Conservation (phyloP, 1,140 invertebrate species). For the Eupristina koningsbergeri region DNA sequence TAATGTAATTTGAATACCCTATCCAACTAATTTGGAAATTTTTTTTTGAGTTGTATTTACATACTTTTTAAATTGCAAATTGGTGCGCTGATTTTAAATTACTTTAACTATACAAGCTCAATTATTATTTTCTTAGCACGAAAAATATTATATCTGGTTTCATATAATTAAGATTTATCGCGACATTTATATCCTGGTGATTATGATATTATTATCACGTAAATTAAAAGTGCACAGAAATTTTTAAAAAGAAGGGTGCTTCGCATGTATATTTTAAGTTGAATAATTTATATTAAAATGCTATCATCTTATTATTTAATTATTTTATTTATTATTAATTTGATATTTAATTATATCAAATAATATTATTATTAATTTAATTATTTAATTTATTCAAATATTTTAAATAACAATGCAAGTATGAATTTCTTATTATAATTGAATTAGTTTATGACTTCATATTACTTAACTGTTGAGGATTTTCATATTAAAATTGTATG, state of each 20-base stretch:
- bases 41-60: too few relatives aligned
- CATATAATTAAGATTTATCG: not conserved
- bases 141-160: not conserved
- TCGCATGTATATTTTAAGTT: not conserved
- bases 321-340: too few relatives aligned
- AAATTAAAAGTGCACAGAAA: not conserved
- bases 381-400: too few relatives aligned
- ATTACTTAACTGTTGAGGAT: not conserved
- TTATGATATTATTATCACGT: not conserved
- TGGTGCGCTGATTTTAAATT: not conserved
- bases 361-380: too few relatives aligned
- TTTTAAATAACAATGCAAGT: too few relatives aligned
- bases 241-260: not conserved
- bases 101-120: too few relatives aligned
- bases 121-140: not conserved
- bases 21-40: too few relatives aligned
- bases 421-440: too few relatives aligned
- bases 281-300: not conserved
- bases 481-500: not conserved
- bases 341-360: too few relatives aligned
- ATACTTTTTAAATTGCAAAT: not conserved
- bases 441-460: too few relatives aligned
- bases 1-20: too few relatives aligned
- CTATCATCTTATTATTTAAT: too few relatives aligned
- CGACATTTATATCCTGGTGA: not conserved